A percentile compares a stretch with the other conserved stretches of the same genome.
Evolutionary conservation across 2,888 invertebrate species (phyloP).

Genomic region (Automeris io): DNA sequence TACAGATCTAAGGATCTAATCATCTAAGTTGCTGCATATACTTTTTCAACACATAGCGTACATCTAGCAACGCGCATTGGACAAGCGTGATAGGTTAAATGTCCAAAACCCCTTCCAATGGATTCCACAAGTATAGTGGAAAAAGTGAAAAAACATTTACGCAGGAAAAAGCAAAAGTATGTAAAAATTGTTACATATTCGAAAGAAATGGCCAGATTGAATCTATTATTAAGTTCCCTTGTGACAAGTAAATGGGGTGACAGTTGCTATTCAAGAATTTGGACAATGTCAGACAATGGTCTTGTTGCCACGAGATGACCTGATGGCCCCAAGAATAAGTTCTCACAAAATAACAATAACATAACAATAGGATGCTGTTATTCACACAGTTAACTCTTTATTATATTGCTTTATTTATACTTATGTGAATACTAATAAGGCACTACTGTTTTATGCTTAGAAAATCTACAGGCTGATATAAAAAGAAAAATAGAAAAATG

Average conservation of each 20-base stretch:
- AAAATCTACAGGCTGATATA: constrained; percentile 1
- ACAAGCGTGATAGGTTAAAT: too few species aligned
- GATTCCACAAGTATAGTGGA: too few species aligned
- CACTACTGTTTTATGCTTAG: neutral
- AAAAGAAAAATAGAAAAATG: too few species aligned
- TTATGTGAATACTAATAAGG: constrained; percentile 5
- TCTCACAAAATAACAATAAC: constrained; percentile 70
- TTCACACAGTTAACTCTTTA: constrained; percentile 73
- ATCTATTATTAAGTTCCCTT: neutral
- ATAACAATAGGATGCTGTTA: constrained; percentile 73
- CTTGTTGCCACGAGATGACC: constrained; percentile 26
- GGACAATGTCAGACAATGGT: constrained; percentile 38
- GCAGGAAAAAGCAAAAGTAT: too few species aligned
- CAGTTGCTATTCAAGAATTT: constrained; percentile 30
- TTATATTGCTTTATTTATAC: constrained; percentile 31
- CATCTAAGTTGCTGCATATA: too few species aligned
- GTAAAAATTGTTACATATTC: too few species aligned
- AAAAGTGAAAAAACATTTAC: too few species aligned
- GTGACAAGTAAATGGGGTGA: constrained; percentile 22
- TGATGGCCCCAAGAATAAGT: constrained; percentile 47
- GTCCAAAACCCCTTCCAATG: too few species aligned
- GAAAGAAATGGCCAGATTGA: too few species aligned
- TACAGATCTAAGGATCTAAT: too few species aligned
- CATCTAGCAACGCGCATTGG: too few species aligned
- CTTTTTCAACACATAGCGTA: too few species aligned